Percentiles rank a stretch among this genome's conserved stretches.
These are phyloP conservation scores for Brachirus orientalis DNA, from an alignment of 2,113 vertebrate genomes.

Conservation along the genomic window DNA sequence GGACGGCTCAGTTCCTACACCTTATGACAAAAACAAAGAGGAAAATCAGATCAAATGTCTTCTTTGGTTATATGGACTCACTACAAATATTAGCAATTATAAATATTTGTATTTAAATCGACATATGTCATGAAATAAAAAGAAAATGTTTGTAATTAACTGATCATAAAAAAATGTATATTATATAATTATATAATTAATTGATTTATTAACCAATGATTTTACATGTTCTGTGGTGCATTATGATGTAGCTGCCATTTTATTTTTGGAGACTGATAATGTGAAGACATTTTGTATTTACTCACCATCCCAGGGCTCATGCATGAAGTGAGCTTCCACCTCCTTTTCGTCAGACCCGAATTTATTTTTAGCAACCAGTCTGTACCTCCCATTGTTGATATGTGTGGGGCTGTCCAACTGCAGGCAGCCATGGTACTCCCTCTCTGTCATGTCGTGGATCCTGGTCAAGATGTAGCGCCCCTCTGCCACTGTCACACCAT, in stretches of 20 bases:
- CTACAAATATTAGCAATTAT: too few relatives aligned
- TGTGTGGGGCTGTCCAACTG: constrained; percentile 96
- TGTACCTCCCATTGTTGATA: constrained; percentile 94
- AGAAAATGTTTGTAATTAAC: too few relatives aligned
- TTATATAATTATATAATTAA: too few relatives aligned
- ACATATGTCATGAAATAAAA: too few relatives aligned
- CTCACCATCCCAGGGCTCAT: constrained; percentile 87
- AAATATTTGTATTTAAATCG: too few relatives aligned
- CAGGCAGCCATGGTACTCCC: constrained; percentile 96
- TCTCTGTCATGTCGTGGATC: constrained; percentile 91
- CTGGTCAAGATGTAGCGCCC: constrained; percentile 89
- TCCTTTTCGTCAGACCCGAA: constrained; percentile 86
- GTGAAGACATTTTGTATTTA: neutral
- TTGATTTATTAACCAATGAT: too few relatives aligned
- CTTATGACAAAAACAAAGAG: constrained; percentile 18
- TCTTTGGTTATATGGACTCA: too few relatives aligned
- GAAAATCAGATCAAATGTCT: neutral
- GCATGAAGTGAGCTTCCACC: constrained; percentile 93
- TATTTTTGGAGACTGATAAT: too few relatives aligned
- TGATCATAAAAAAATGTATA: too few relatives aligned
- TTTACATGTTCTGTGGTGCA: too few relatives aligned
- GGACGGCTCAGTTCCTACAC: constrained; percentile 62
- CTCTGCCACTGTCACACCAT: constrained; percentile 84
- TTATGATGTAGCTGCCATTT: neutral
- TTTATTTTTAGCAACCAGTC: constrained; percentile 86